These are phyloP conservation scores for Coelopa frigida DNA, from an alignment of 1,140 invertebrate genomes.

Conservation along the genomic window DNA sequence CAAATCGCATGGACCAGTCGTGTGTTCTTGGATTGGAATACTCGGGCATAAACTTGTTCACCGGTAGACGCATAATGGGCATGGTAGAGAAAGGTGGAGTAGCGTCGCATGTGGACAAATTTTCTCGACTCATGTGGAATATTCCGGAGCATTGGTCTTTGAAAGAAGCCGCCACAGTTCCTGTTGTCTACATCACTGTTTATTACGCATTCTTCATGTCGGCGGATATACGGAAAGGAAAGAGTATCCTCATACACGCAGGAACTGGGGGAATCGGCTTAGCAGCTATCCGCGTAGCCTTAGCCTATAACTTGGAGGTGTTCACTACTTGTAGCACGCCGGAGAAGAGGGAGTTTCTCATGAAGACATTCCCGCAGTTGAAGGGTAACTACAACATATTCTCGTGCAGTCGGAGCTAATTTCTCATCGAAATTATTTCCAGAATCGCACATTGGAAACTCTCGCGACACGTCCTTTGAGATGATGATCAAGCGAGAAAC, in stretches of 20 bases:
- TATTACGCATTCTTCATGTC: slow-evolving; percentile 70
- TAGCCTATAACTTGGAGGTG: slow-evolving; percentile 61
- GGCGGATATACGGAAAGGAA: slow-evolving; percentile 58
- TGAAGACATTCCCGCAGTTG: slow-evolving; percentile 60
- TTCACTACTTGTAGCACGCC: slow-evolving; percentile 68
- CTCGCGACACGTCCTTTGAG: slow-evolving; percentile 56
- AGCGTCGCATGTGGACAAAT: slow-evolving; percentile 55
- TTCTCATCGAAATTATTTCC: slow-evolving; percentile 6
- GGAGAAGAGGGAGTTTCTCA: slow-evolving; percentile 71
- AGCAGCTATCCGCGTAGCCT: slow-evolving; percentile 72
- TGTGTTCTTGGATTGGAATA: slow-evolving; percentile 69
- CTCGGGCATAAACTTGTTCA: slow-evolving; percentile 51
- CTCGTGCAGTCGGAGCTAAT: too few species aligned
- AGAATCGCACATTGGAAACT: slow-evolving; percentile 57
- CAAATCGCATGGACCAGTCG: slow-evolving; percentile 52
- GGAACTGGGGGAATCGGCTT: slow-evolving; percentile 83
- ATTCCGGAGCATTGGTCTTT: slow-evolving; percentile 77
- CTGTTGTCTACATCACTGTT: slow-evolving; percentile 76
- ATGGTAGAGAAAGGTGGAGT: slow-evolving; percentile 53
- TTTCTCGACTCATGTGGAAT: slow-evolving; percentile 57
- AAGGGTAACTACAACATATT: too few species aligned
- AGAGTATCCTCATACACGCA: slow-evolving; percentile 77
- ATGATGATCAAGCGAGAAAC: slow-evolving; percentile 52
- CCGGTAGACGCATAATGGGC: slow-evolving; percentile 63
- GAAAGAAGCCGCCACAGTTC: slow-evolving; percentile 81